Evolutionary conservation across 2,888 invertebrate species (phyloP).

Genomic region (Liopterus haemorrhoidalis): DNA sequence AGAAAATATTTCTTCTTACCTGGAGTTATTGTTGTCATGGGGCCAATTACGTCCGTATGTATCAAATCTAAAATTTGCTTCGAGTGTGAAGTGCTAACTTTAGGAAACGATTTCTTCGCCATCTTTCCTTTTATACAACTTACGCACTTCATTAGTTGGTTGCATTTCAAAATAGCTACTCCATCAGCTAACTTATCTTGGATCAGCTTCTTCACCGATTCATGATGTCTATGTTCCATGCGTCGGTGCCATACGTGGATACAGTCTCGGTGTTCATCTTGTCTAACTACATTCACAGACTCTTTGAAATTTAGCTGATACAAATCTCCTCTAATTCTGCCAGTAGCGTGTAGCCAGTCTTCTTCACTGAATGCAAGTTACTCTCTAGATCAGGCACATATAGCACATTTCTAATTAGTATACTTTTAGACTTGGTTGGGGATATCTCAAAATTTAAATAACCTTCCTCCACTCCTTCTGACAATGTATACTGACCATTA

Average conservation of each 20-base stretch:
- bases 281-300: background rate
- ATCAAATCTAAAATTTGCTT: conserved; percentile 29
- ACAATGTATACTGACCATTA: background rate
- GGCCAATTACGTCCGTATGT: conserved; percentile 36
- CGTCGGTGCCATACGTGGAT: conserved; percentile 8
- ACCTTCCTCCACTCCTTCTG: conserved; percentile 4
- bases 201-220: conserved; percentile 3
- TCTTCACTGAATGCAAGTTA: conserved; percentile 4
- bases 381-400: background rate
- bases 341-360: background rate
- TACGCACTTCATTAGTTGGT: conserved; percentile 22
- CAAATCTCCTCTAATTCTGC: conserved; percentile 2
- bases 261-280: conserved; percentile 5
- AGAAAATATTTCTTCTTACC: conserved; percentile 33
- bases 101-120: conserved; percentile 31
- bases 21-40: conserved; percentile 33
- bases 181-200: conserved; percentile 14
- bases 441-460: background rate
- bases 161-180: conserved; percentile 25
- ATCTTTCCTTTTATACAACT: conserved; percentile 33
- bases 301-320: conserved; percentile 3
- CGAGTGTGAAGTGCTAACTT: conserved; percentile 24
- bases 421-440: background rate
- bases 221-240: conserved; percentile 6
- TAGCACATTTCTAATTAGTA: background rate